Conservation (phyloP, 53 echinoderm and acorn worm genomes). For the Temnopleurus reevesii region DNA sequence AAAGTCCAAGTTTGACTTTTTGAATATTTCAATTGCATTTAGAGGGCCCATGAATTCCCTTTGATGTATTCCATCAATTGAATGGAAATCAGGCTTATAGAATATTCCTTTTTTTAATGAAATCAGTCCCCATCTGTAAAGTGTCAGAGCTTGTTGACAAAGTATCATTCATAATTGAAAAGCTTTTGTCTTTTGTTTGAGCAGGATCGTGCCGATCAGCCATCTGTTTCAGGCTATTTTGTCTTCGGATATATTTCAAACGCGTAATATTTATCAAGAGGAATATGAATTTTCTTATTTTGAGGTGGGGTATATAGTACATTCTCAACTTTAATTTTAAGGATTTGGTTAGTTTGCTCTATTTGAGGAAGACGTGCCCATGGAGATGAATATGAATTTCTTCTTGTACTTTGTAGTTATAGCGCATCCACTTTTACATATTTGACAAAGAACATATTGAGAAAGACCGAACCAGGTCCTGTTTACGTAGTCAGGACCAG, state of each 20-base stretch:
- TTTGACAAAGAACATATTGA: not conserved
- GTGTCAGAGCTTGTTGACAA: not conserved
- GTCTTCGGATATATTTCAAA: no score
- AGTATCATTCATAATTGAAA: not conserved
- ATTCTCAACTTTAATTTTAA: no score
- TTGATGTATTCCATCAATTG: not conserved
- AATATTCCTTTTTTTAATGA: not conserved
- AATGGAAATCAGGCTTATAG: not conserved
- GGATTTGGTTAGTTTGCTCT: no score
- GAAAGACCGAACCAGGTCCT: not conserved
- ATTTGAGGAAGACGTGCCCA: no score
- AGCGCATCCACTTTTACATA: not conserved
- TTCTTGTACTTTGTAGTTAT: not conserved
- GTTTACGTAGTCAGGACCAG: not conserved
- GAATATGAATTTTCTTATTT: no score
- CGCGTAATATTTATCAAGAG: no score
- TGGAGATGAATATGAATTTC: no score
- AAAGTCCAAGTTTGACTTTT: no score
- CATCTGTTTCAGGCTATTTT: no score
- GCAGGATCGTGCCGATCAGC: no score
- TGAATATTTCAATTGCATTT: no score
- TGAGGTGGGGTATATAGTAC: no score
- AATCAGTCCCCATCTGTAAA: not conserved
- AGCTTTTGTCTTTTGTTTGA: not conserved
- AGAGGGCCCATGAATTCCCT: not conserved